phyloP scores from a whole-genome alignment of 2,113 vertebrate species.

The Sorex fumeus region DNA sequence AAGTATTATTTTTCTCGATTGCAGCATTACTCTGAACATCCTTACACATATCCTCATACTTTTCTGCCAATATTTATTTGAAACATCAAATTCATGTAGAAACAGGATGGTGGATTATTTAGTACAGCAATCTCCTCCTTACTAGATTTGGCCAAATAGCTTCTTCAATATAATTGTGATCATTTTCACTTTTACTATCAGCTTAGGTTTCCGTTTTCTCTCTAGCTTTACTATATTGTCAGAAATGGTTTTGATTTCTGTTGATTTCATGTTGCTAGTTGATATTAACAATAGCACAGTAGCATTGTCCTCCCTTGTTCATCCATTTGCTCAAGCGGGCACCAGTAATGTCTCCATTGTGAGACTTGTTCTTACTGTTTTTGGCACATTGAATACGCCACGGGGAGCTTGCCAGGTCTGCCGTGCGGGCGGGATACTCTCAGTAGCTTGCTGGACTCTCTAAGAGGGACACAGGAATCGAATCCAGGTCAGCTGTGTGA shows the following conservation, averaged over 20 bases:
- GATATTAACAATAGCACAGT: not conserved
- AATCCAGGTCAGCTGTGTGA: too few species aligned
- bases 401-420: too few species aligned
- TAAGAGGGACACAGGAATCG: too few species aligned
- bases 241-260: not conserved
- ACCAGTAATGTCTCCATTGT: too few species aligned
- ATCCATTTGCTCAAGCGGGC: too few species aligned
- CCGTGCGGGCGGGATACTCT: too few species aligned
- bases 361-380: too few species aligned
- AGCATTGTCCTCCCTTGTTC: too few species aligned
- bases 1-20: not conserved
- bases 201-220: not conserved
- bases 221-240: not conserved
- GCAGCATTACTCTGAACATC: not conserved
- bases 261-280: not conserved
- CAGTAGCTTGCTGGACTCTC: too few species aligned
- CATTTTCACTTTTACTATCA: not conserved
- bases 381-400: too few species aligned
- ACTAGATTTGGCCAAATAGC: not conserved
- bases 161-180: too few species aligned
- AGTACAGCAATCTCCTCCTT: not conserved
- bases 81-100: not conserved
- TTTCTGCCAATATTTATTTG: not conserved
- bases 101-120: too few species aligned
- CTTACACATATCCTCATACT: accelerated